phyloP scores from a whole-genome alignment of 2,797 vertebrate species.

The Trachops cirrhosus region DNA sequence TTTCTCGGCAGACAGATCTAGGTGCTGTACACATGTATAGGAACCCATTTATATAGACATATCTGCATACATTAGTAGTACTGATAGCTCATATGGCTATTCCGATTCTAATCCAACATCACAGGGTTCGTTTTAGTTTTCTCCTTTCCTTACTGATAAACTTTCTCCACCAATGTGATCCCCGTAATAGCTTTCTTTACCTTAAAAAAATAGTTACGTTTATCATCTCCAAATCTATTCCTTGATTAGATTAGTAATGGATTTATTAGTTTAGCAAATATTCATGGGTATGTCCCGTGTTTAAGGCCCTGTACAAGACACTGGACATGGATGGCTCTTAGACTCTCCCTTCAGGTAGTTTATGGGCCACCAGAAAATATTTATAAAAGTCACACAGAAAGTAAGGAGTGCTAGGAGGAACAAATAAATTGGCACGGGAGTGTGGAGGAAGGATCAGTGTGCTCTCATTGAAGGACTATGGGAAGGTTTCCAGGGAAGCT shows the following conservation, averaged over 20 bases:
- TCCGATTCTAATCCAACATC: not conserved
- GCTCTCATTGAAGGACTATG: no score
- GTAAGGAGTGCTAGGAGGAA: not conserved
- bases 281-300: not conserved
- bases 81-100: not conserved
- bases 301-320: not conserved
- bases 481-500: not conserved
- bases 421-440: not conserved
- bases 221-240: not conserved
- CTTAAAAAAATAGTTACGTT: not conserved
- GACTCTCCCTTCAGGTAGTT: not conserved
- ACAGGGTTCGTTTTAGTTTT: not conserved
- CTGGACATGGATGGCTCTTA: not conserved
- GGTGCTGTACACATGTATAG: not conserved
- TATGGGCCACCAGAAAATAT: not conserved
- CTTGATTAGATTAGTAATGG: not conserved
- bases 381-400: not conserved
- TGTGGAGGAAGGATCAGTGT: not conserved
- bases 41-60: not conserved
- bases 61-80: not conserved
- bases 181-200: not conserved
- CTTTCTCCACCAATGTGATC: not conserved
- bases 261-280: not conserved
- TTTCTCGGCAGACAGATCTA: not conserved
- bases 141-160: not conserved